phyloP scores from a whole-genome alignment of 2,113 vertebrate species.

The Atherinomorus stipes region DNA sequence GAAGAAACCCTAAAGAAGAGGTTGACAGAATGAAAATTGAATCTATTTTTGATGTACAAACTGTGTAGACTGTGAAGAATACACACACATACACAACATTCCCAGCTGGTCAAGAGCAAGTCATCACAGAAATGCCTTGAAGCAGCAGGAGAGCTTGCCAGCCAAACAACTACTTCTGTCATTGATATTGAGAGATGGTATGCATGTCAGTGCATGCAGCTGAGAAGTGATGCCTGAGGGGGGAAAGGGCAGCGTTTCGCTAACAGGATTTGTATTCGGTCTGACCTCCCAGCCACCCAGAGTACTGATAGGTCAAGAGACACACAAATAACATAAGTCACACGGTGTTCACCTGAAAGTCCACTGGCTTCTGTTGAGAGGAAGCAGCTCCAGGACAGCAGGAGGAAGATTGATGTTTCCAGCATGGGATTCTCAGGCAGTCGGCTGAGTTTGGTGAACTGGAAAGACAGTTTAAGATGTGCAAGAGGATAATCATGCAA shows the following conservation, averaged over 20 bases:
- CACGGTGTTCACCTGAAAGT: conserved; percentile 83
- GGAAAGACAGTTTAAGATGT: conserved; percentile 82
- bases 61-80: conserved; percentile 9
- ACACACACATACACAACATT: background rate
- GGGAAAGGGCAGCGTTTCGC: conserved; percentile 17
- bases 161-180: conserved; percentile 49
- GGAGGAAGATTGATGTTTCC: conserved; percentile 88
- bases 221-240: conserved; percentile 22
- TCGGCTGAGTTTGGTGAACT: conserved; percentile 90
- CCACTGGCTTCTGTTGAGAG: conserved; percentile 87
- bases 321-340: conserved; percentile 16
- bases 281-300: conserved; percentile 30
- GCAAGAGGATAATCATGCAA: conserved; percentile 8
- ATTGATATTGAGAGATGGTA: conserved; percentile 22
- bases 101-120: background rate
- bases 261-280: conserved; percentile 45
- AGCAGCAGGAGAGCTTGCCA: conserved; percentile 29
- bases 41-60: conserved; percentile 2
- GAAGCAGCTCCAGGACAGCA: conserved; percentile 90
- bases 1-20: background rate
- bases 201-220: conserved; percentile 23
- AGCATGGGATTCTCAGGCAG: conserved; percentile 87
- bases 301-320: background rate
- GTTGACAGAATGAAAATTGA: background rate
- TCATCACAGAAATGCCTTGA: conserved; percentile 3